Evolutionary conservation across 2,888 invertebrate genomes (phyloP).

Genomic region (Abrostola triplasia): DNA sequence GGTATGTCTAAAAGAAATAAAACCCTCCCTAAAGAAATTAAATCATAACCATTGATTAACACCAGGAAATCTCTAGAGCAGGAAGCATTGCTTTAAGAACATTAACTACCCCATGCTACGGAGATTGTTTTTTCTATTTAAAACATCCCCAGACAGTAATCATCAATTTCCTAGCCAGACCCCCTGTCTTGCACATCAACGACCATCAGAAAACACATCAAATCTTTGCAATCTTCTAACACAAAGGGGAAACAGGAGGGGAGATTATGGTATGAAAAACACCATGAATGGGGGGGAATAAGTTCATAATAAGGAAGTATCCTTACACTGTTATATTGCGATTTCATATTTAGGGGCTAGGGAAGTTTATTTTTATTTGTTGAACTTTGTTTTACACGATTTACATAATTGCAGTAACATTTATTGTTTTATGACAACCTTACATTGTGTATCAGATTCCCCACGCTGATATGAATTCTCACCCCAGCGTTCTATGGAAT

Average conservation of each 20-base stretch:
- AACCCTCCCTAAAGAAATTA: too few species aligned
- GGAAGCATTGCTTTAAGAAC: not conserved
- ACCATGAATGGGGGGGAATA: conserved; percentile 48
- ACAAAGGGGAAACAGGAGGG: conserved; percentile 46
- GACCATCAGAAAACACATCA: conserved; percentile 40
- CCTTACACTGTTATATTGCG: conserved; percentile 51
- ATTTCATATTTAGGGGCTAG: conserved; percentile 57
- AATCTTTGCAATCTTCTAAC: conserved; percentile 53
- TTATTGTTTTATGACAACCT: conserved; percentile 55
- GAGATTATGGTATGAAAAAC: conserved; percentile 56
- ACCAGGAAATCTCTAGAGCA: not conserved
- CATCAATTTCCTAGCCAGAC: conserved; percentile 27
- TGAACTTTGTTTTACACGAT: conserved; percentile 50
- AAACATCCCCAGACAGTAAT: conserved; percentile 37
- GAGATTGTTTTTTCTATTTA: conserved; percentile 22
- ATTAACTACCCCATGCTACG: conserved; percentile 8
- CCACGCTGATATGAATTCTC: conserved; percentile 44
- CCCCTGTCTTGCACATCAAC: conserved; percentile 30
- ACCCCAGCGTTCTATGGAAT: conserved; percentile 42
- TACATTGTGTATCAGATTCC: conserved; percentile 47
- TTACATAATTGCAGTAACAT: conserved; percentile 57
- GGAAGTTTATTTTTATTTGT: conserved; percentile 53
- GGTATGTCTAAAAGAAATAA: too few species aligned
- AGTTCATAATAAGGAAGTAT: conserved; percentile 57
- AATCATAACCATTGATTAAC: not conserved